phyloP scores from a whole-genome alignment of 2,888 invertebrate genomes.

The Phasia obesa region DNA sequence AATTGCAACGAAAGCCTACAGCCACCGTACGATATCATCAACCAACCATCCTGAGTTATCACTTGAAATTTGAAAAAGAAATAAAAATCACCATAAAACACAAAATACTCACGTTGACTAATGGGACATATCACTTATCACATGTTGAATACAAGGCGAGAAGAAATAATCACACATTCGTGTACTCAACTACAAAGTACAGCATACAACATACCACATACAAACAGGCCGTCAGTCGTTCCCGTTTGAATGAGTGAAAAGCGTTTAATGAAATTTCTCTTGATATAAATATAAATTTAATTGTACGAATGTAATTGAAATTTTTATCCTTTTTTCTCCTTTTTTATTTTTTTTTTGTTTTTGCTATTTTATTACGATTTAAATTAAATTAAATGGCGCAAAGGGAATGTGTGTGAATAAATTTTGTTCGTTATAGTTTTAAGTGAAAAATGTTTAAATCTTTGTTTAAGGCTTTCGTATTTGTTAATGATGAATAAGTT shows the following conservation, averaged over 20 bases:
- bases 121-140: slow-evolving; percentile 67
- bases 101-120: slow-evolving; percentile 61
- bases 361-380: slow-evolving; percentile 31
- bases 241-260: slow-evolving; percentile 1
- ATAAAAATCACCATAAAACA: slow-evolving; percentile 42
- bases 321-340: slow-evolving; percentile 7
- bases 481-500: neutral
- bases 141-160: slow-evolving; percentile 51
- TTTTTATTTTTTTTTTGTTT: neutral
- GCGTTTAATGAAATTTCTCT: slow-evolving; percentile 63
- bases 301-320: slow-evolving; percentile 65
- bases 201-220: neutral
- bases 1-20: slow-evolving; percentile 17
- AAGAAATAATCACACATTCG: slow-evolving; percentile 19
- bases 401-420: neutral
- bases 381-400: neutral
- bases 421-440: slow-evolving; percentile 15
- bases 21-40: neutral
- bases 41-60: slow-evolving; percentile 17
- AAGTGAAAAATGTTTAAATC: slow-evolving; percentile 22
- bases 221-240: neutral
- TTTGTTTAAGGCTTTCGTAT: neutral
- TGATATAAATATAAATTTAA: slow-evolving; percentile 57
- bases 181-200: too few relatives aligned
- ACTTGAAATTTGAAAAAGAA: too few relatives aligned